phyloP scores from a whole-genome alignment of 2,888 invertebrate genomes.

The Meiosimyza decipiens region DNA sequence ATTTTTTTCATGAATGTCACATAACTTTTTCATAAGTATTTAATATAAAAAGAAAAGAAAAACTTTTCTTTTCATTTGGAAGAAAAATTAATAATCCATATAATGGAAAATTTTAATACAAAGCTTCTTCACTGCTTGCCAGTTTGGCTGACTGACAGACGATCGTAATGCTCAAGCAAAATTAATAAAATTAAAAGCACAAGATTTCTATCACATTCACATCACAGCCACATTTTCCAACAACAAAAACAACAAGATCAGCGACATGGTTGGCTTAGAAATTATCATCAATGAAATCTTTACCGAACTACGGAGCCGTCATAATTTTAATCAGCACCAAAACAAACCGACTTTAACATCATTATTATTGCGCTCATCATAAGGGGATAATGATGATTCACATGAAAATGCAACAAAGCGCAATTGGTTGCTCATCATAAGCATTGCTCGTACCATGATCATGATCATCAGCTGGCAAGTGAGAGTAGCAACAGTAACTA shows the following conservation, averaged over 20 bases:
- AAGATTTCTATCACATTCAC: constrained; percentile 27
- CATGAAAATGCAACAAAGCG: constrained; percentile 22
- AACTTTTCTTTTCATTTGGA: constrained; percentile 16
- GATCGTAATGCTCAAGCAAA: constrained; percentile 2
- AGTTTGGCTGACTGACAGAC: background rate
- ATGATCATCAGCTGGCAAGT: background rate
- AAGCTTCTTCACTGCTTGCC: too few species aligned
- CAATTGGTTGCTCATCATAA: background rate
- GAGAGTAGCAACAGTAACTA: constrained; percentile 27
- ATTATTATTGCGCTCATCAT: background rate
- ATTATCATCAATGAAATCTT: background rate
- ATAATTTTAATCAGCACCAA: background rate
- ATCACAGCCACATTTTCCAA: background rate
- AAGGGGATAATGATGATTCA: background rate
- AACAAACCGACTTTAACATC: constrained; percentile 2
- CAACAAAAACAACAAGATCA: background rate
- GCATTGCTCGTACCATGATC: background rate
- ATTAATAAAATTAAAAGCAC: constrained; percentile 27
- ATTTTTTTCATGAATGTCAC: constrained; percentile 4
- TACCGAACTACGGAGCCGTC: background rate
- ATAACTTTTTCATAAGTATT: background rate
- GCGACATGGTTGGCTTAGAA: background rate
- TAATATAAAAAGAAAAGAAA: constrained; percentile 11
- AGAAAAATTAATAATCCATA: constrained; percentile 1
- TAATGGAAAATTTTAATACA: background rate